Conservation (phyloP, 1,140 invertebrate genomes). For the Sipha flava region DNA sequence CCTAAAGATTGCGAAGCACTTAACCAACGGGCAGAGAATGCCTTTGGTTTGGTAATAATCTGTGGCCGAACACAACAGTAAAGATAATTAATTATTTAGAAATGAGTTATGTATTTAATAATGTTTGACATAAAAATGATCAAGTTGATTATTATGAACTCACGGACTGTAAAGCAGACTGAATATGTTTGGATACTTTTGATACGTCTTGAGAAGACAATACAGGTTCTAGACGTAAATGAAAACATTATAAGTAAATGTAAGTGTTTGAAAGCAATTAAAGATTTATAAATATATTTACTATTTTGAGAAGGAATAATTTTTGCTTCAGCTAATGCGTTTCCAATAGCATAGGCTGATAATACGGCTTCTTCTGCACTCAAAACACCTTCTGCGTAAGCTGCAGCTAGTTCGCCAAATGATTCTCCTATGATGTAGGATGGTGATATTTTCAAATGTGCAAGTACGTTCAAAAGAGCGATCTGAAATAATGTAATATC, state of each 20-base stretch:
- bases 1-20: constrained; percentile 49
- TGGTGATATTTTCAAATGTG: constrained; percentile 56
- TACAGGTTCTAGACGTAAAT: not conserved
- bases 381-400: constrained; percentile 77
- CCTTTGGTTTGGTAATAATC: constrained; percentile 48
- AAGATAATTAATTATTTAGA: not conserved
- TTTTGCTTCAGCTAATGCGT: constrained; percentile 39
- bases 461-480: constrained; percentile 67
- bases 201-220: not conserved
- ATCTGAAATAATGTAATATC: constrained; percentile 44
- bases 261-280: not conserved
- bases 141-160: no score
- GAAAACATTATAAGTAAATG: not conserved
- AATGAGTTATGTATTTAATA: not conserved
- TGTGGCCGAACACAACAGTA: constrained; percentile 34
- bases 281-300: not conserved
- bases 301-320: not conserved
- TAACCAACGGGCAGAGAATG: constrained; percentile 52
- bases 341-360: constrained; percentile 58
- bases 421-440: constrained; percentile 81
- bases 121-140: no score
- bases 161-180: not conserved
- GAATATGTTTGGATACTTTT: not conserved
- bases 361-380: constrained; percentile 75
- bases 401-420: constrained; percentile 77